These are phyloP conservation scores for Archivesica marissinica DNA, from an alignment of 1,140 invertebrate genomes.

Conservation along the genomic window DNA sequence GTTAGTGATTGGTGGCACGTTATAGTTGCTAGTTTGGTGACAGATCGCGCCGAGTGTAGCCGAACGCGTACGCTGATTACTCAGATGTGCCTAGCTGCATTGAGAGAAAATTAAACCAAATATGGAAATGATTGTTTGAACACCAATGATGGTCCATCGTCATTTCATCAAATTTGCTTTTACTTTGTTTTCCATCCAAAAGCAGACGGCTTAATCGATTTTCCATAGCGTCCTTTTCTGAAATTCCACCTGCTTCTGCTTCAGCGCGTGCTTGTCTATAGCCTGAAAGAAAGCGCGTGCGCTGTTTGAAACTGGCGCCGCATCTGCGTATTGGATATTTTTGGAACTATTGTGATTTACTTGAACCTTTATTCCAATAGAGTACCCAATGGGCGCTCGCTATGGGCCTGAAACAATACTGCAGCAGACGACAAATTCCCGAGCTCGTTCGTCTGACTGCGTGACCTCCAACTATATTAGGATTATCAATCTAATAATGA, in stretches of 20 bases:
- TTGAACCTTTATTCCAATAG: slow-evolving; percentile 54
- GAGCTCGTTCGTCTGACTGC: slow-evolving; percentile 25
- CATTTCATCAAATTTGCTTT: slow-evolving; percentile 49
- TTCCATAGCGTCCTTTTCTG: slow-evolving; percentile 58
- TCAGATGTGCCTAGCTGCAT: slow-evolving; percentile 5
- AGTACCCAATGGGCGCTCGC: slow-evolving; percentile 43
- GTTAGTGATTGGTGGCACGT: slow-evolving; percentile 9
- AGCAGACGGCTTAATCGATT: slow-evolving; percentile 60
- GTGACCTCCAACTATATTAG: slow-evolving; percentile 54
- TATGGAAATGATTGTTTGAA: slow-evolving; percentile 28
- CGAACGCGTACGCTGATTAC: slow-evolving; percentile 12
- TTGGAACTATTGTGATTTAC: slow-evolving; percentile 55
- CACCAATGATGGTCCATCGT: slow-evolving; percentile 31
- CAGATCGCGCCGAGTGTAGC: neutral
- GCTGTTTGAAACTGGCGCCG: slow-evolving; percentile 51
- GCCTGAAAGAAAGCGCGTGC: slow-evolving; percentile 21
- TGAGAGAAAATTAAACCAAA: slow-evolving; percentile 25
- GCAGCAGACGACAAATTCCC: slow-evolving; percentile 45
- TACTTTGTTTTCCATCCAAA: slow-evolving; percentile 51
- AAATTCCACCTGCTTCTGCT: slow-evolving; percentile 59
- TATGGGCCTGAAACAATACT: slow-evolving; percentile 40
- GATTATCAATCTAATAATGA: slow-evolving; percentile 58
- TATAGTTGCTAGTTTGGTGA: slow-evolving; percentile 25
- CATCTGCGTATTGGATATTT: slow-evolving; percentile 48
- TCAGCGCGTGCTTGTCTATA: slow-evolving; percentile 51